Percentiles rank a stretch among this genome's conserved stretches.
Evolutionary conservation across 2,797 vertebrate species (phyloP).

Genomic region (Siniperca scherzeri): DNA sequence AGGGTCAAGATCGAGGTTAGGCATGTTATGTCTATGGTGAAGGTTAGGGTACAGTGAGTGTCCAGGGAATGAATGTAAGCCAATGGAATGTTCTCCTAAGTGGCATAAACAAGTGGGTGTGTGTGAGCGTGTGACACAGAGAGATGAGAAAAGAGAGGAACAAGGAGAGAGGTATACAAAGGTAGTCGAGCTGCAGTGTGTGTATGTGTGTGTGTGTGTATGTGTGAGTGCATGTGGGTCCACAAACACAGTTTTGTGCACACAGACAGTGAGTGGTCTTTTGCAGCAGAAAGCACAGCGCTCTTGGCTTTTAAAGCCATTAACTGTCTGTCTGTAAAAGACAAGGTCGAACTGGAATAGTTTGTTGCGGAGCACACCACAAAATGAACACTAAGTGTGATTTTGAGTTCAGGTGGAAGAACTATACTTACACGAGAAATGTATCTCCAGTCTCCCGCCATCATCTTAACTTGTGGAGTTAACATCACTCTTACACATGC

Average conservation of each 20-base stretch:
- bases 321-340: slow-evolving; percentile 36
- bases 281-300: slow-evolving; percentile 32
- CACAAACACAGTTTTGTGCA: slow-evolving; percentile 9
- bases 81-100: slow-evolving; percentile 4
- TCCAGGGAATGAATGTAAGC: background rate
- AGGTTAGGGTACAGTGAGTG: slow-evolving; percentile 3
- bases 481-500: background rate
- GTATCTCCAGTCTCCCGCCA: slow-evolving; percentile 2
- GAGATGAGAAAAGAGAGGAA: background rate
- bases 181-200: background rate
- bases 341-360: slow-evolving; percentile 55
- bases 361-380: slow-evolving; percentile 20
- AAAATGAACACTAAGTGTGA: slow-evolving; percentile 32
- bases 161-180: background rate
- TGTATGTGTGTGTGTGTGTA: slow-evolving; percentile 6
- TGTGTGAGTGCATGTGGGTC: slow-evolving; percentile 14
- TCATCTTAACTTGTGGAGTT: slow-evolving; percentile 17
- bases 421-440: slow-evolving; percentile 15
- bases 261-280: slow-evolving; percentile 25
- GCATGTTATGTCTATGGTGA: background rate
- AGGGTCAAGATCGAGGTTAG: slow-evolving; percentile 1
- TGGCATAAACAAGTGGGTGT: background rate
- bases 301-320: slow-evolving; percentile 66
- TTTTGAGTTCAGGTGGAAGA: slow-evolving; percentile 36
- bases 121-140: background rate